These are phyloP conservation scores for Pagrus major DNA, from an alignment of 2,113 vertebrate genomes.

Conservation along the genomic window DNA sequence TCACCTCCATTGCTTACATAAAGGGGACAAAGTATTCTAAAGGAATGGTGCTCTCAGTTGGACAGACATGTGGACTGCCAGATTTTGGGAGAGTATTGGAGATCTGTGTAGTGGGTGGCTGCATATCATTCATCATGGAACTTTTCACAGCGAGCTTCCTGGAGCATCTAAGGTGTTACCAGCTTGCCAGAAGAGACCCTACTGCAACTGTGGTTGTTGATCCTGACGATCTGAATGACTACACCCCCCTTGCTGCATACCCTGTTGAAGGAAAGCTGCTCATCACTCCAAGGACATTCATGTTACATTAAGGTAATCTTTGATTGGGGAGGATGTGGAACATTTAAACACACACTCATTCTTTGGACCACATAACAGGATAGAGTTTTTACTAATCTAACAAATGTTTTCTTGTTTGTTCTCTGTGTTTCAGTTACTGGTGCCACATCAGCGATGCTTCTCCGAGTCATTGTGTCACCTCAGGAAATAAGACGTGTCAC, in stretches of 20 bases:
- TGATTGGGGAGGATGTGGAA: background rate
- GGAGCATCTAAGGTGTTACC: slow-evolving; percentile 47
- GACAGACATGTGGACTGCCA: slow-evolving; percentile 46
- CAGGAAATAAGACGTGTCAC: background rate
- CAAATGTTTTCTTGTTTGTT: slow-evolving; percentile 1
- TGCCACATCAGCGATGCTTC: background rate
- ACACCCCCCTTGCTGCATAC: slow-evolving; percentile 42
- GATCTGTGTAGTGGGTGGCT: slow-evolving; percentile 25
- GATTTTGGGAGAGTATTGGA: slow-evolving; percentile 41
- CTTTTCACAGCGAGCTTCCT: slow-evolving; percentile 19
- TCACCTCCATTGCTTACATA: slow-evolving; percentile 30
- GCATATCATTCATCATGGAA: slow-evolving; percentile 49
- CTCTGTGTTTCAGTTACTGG: slow-evolving; percentile 1
- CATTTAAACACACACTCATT: background rate
- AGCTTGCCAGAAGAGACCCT: slow-evolving; percentile 31
- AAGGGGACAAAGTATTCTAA: slow-evolving; percentile 55
- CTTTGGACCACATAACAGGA: background rate
- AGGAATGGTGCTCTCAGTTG: slow-evolving; percentile 39
- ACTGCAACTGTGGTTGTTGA: slow-evolving; percentile 15
- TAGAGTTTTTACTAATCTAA: too few species aligned
- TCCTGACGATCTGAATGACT: slow-evolving; percentile 47
- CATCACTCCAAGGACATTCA: slow-evolving; percentile 23
- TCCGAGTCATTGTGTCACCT: background rate
- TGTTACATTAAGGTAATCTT: slow-evolving; percentile 35
- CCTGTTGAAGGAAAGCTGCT: slow-evolving; percentile 23